Conservation (phyloP, 2,113 vertebrate species). For the Phylloscopus trochiloides region DNA sequence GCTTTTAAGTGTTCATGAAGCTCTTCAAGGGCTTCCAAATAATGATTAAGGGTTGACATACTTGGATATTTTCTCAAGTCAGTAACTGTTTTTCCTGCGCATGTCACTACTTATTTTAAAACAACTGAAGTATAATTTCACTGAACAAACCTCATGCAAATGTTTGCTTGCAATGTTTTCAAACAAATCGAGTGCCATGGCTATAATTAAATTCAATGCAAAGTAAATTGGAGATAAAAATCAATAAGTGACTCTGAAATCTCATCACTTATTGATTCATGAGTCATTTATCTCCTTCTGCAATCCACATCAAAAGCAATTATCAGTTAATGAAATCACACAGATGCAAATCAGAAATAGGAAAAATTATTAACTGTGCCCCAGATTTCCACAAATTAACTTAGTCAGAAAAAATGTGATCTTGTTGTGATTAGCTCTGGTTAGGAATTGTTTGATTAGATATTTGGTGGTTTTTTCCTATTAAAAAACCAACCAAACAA, state of each 20-base stretch:
- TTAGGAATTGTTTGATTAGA: neutral
- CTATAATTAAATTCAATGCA: conserved; percentile 57
- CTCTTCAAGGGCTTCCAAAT: neutral
- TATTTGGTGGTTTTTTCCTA: neutral
- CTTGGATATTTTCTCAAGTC: neutral
- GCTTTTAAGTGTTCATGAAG: neutral
- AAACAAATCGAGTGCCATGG: conserved; percentile 29
- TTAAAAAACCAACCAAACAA: neutral
- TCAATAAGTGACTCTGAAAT: conserved; percentile 45
- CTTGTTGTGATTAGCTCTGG: neutral
- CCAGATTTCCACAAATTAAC: neutral
- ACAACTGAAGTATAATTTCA: neutral
- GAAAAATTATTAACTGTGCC: neutral
- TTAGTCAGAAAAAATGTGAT: neutral
- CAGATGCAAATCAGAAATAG: conserved; percentile 37
- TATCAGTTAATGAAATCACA: conserved; percentile 61
- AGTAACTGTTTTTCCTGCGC: neutral
- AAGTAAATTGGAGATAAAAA: conserved; percentile 57
- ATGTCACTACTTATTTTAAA: neutral
- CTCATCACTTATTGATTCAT: conserved; percentile 55
- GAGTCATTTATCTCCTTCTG: conserved; percentile 36
- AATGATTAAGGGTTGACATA: neutral
- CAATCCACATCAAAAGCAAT: conserved; percentile 50
- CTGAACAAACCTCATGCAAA: neutral
- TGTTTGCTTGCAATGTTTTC: neutral